These are phyloP conservation scores for Lordiphosa collinella DNA, from an alignment of 1,140 invertebrate species.

Conservation along the genomic window DNA sequence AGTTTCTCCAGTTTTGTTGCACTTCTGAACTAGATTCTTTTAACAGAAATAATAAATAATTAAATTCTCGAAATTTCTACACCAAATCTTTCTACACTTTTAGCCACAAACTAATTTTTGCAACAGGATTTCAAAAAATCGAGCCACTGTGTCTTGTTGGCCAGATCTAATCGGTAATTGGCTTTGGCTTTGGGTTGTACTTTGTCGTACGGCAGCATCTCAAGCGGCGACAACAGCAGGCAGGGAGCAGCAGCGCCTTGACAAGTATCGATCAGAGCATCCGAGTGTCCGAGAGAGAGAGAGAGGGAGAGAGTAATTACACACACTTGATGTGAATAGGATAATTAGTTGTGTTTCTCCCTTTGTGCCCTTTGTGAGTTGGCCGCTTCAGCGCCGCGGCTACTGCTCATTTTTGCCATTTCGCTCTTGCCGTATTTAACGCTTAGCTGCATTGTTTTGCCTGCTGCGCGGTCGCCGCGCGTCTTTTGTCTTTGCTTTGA, in stretches of 20 bases:
- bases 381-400: conserved; percentile 36
- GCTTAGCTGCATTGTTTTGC: conserved; percentile 67
- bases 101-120: too few relatives aligned
- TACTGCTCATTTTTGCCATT: conserved; percentile 50
- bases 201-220: conserved; percentile 25
- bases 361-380: conserved; percentile 60
- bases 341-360: conserved; percentile 63
- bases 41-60: too few relatives aligned
- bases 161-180: conserved; percentile 73
- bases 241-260: conserved; percentile 22
- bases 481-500: conserved; percentile 45
- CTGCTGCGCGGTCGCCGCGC: conserved; percentile 40
- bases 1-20: too few relatives aligned
- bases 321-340: conserved; percentile 66
- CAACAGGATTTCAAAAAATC: too few relatives aligned
- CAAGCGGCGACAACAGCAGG: conserved; percentile 24
- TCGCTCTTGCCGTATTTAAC: conserved; percentile 46
- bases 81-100: too few relatives aligned
- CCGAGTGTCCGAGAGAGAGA: neutral
- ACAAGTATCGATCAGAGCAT: conserved; percentile 44
- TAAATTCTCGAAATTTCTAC: too few relatives aligned
- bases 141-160: neutral
- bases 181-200: conserved; percentile 28
- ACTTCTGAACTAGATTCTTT: too few relatives aligned
- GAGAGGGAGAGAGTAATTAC: conserved; percentile 50